Base-by-base conservation (phyloP, 1,140 invertebrate genomes). In the Micrasema minimum region DNA sequence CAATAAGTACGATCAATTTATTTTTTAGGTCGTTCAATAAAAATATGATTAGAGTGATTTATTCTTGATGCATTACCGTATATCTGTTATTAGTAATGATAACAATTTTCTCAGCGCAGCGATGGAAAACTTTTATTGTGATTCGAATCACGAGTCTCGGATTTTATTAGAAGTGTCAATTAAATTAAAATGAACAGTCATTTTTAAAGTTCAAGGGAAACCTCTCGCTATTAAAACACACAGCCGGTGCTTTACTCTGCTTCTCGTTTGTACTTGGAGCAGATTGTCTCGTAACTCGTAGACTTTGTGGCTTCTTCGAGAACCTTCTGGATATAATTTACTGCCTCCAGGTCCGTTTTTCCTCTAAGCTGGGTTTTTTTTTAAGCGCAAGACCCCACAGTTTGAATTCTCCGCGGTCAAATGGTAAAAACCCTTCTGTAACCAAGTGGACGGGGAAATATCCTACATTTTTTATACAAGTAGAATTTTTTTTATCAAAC, bases 161-260 rank as follows among this genome's bases (percentile, higher is more conserved):
- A 53, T 53, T 53, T 53, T 53, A 53, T 53, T 53, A 16, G 50
- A 53, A 12, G 23, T 53, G 50, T 53, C 50, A 53, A n/a, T 53
- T 53, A 53, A 26, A 53, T 53, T 35, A 35, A 53, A 53, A 53
- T 12, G 26, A 11, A 31, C 12, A 14, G 12, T 53, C 23, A 53
- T 53, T 53, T 53, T 6, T 26, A 53, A 53, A 53, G 50, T 53
- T 53, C 50, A 53, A 53, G 50, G 50, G 23, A 31, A 31, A 53
- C 50, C 11, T 11, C 23, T 53, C 12, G 22, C 11, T 14, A 11
- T 12, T 22, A 11, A 22, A 31, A 53, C 9, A 20, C 50, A 53
- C 11, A 16, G 20, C 50, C 16, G 26, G 41, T 45, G 12, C 20
- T 26, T 2, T 23, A 31, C 50, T 11, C n/a, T 0, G 50, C 12